phyloP scores from a whole-genome alignment of 2,113 vertebrate species.

The Oenanthe melanoleuca region DNA sequence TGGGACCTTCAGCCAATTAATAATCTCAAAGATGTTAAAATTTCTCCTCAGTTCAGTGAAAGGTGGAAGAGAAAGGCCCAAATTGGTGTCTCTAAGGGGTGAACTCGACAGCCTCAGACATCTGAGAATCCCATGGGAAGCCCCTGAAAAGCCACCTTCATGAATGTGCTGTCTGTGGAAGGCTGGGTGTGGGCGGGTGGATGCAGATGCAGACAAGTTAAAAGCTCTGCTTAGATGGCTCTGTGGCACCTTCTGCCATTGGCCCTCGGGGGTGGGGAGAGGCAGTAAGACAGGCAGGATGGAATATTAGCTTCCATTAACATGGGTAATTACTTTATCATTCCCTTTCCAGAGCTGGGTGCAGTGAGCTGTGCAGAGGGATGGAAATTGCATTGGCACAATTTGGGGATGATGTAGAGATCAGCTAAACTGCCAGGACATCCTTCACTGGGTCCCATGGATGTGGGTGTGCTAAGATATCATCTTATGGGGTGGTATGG shows the following conservation, averaged over 20 bases:
- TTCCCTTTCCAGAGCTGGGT: background rate
- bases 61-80: background rate
- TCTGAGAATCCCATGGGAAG: background rate
- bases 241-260: background rate
- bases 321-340: conserved; percentile 28
- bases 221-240: background rate
- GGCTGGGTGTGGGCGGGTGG: background rate
- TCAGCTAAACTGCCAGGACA: background rate
- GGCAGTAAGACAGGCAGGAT: background rate
- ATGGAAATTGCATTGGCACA: background rate
- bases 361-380: background rate
- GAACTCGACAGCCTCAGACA: background rate
- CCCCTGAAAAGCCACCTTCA: background rate
- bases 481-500: background rate
- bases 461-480: background rate
- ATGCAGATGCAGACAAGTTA: background rate
- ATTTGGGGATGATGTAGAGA: background rate
- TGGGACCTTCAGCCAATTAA: background rate
- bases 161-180: background rate
- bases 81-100: background rate
- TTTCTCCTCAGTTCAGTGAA: background rate
- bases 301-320: background rate
- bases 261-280: background rate
- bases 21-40: background rate
- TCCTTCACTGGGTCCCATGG: background rate